These are phyloP conservation scores for Pica pica DNA, from an alignment of 2,113 vertebrate species.

Conservation along the genomic window DNA sequence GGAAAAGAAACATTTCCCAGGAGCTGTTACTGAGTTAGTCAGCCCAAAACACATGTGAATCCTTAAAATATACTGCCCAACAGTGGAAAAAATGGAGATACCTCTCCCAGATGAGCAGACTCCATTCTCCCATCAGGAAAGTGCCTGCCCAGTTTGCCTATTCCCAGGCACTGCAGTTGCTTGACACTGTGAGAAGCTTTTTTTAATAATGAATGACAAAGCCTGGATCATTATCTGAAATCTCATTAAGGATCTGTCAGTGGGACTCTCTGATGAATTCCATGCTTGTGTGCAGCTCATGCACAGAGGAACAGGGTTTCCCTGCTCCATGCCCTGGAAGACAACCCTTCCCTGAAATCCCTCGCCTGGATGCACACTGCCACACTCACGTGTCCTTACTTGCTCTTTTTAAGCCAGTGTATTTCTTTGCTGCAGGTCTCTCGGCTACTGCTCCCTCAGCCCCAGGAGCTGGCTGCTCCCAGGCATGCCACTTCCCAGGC, in stretches of 20 bases:
- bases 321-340: neutral
- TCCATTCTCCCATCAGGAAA: neutral
- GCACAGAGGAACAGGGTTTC: neutral
- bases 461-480: neutral
- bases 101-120: neutral
- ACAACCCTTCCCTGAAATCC: neutral
- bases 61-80: neutral
- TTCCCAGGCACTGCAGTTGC: neutral
- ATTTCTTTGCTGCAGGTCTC: neutral
- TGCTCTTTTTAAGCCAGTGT: fast-evolving
- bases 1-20: neutral
- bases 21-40: neutral
- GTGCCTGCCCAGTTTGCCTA: neutral
- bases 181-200: neutral
- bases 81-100: neutral
- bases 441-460: neutral
- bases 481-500: fast-evolving
- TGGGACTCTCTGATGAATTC: neutral
- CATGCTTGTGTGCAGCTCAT: fast-evolving
- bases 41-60: fast-evolving
- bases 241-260: neutral
- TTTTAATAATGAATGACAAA: neutral
- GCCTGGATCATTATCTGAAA: neutral
- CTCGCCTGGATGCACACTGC: neutral
- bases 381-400: fast-evolving